Percentiles rank a stretch among this genome's conserved stretches.
Evolutionary conservation across 1,140 invertebrate species (phyloP).

Genomic region (Temnothorax nylanderi): DNA sequence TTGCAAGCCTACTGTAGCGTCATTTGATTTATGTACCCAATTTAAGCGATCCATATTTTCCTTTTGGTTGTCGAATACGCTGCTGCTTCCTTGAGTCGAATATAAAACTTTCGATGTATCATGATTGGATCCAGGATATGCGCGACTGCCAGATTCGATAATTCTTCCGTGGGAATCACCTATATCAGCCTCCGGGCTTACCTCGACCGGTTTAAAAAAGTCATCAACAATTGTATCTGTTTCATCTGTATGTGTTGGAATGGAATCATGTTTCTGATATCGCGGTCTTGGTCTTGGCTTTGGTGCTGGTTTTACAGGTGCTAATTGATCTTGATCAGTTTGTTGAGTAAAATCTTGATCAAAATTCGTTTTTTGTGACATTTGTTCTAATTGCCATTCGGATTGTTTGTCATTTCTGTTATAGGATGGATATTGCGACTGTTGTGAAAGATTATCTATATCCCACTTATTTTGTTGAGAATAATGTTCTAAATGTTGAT

Average conservation of each 20-base stretch:
- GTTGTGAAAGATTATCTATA: not conserved
- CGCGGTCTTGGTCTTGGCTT: conserved; percentile 64
- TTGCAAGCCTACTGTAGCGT: conserved; percentile 66
- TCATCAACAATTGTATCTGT: conserved; percentile 9
- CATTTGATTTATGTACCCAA: conserved; percentile 67
- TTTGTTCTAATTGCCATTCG: conserved; percentile 49
- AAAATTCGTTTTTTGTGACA: conserved; percentile 26
- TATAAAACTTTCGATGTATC: not conserved
- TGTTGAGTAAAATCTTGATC: conserved; percentile 55
- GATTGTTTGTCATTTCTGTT: not conserved
- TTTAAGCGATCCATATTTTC: conserved; percentile 51
- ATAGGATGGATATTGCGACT: not conserved
- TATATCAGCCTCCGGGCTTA: conserved; percentile 9
- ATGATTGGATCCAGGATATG: not conserved
- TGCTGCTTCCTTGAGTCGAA: conserved; percentile 21
- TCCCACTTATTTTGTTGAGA: conserved; percentile 51
- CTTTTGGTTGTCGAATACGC: conserved; percentile 20
- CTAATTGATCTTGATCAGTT: conserved; percentile 27
- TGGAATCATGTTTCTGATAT: conserved; percentile 44
- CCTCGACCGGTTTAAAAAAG: conserved; percentile 40
- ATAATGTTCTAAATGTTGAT: conserved; percentile 35
- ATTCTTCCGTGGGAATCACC: not conserved
- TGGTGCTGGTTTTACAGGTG: conserved; percentile 48
- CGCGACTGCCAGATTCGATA: not conserved
- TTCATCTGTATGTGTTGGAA: not conserved